phyloP scores from a whole-genome alignment of 2,888 invertebrate genomes.

The Aelia acuminata region DNA sequence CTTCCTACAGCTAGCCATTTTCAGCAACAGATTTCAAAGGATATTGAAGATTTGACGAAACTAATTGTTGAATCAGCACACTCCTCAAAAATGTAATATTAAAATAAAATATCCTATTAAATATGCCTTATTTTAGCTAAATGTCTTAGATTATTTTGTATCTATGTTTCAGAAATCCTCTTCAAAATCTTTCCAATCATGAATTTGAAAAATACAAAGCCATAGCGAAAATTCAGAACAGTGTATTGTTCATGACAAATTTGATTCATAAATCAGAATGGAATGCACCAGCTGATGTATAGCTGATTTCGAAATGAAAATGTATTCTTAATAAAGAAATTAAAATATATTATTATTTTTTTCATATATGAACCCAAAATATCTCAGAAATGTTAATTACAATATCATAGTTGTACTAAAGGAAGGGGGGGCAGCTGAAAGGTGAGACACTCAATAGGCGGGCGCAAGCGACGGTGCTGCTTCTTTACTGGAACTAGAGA shows the following conservation, averaged over 20 bases:
- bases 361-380: background rate
- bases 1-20: constrained; percentile 33
- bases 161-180: background rate
- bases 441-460: too few relatives aligned
- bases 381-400: too few relatives aligned
- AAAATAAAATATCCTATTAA: too few relatives aligned
- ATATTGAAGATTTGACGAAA: constrained; percentile 49
- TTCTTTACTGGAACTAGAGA: too few relatives aligned
- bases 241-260: constrained; percentile 50
- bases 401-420: too few relatives aligned
- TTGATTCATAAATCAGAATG: constrained; percentile 56
- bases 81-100: background rate
- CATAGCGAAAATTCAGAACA: constrained; percentile 50
- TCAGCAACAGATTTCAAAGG: constrained; percentile 41
- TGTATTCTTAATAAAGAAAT: background rate
- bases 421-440: too few relatives aligned
- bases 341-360: background rate
- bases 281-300: background rate
- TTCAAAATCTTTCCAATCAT: background rate
- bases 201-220: constrained; percentile 32
- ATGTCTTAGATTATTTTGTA: background rate
- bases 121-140: background rate
- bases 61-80: constrained; percentile 1
- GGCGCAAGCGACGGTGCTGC: too few relatives aligned
- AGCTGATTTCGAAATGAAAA: background rate